Evolutionary conservation across 2,113 vertebrate species (phyloP).

Genomic region (Dascyllus trimaculatus): DNA sequence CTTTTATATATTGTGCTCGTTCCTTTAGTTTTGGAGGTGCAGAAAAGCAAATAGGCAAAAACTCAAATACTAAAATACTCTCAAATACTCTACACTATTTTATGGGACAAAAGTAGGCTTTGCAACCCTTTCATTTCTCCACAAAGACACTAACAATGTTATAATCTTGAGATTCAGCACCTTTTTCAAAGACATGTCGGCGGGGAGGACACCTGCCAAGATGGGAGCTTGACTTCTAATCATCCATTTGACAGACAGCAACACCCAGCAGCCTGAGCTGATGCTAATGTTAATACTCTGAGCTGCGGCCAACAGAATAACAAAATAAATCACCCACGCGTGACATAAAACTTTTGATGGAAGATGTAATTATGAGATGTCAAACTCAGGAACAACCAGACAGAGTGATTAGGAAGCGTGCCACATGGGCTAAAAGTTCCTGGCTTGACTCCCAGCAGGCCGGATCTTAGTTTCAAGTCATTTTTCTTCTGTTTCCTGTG

Average conservation of each 20-base stretch:
- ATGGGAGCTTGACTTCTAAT: conserved; percentile 1
- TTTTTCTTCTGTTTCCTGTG: neutral
- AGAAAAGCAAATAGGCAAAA: neutral
- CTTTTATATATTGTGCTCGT: neutral
- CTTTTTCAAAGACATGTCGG: conserved; percentile 2
- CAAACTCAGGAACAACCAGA: neutral
- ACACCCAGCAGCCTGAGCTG: conserved; percentile 30
- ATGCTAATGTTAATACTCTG: conserved; percentile 19
- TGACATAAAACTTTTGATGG: conserved; percentile 20
- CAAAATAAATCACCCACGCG: neutral
- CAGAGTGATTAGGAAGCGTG: neutral
- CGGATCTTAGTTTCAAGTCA: neutral
- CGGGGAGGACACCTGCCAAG: conserved; percentile 13
- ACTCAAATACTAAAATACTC: too few species aligned
- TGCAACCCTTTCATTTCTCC: too few species aligned
- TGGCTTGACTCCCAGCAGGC: neutral
- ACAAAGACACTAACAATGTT: neutral
- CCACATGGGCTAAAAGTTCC: neutral
- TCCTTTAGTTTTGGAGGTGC: neutral
- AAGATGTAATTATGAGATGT: too few species aligned
- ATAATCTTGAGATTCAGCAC: neutral
- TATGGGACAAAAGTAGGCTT: too few species aligned
- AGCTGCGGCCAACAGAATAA: neutral
- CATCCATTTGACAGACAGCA: conserved; percentile 11
- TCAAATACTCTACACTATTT: too few species aligned